These are phyloP conservation scores for Eilema griseolum DNA, from an alignment of 2,888 invertebrate genomes.

Conservation along the genomic window DNA sequence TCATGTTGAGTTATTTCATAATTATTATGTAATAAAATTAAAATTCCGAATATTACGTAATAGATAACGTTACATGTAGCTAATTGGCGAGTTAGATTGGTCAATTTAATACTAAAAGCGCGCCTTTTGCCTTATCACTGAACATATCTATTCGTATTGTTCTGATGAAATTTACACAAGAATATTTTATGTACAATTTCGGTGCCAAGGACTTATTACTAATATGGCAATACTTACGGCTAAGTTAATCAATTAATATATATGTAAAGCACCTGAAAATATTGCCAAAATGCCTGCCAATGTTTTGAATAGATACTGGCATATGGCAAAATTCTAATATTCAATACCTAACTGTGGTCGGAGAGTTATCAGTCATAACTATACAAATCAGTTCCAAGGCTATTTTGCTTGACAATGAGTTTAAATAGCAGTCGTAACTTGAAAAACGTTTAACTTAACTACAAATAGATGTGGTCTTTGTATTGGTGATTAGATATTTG, in stretches of 20 bases:
- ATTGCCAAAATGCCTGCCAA: too few species aligned
- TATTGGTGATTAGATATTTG: not conserved
- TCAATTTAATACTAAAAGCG: not conserved
- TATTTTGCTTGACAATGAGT: too few species aligned
- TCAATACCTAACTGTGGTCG: too few species aligned
- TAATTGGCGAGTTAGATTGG: not conserved
- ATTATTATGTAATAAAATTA: not conserved
- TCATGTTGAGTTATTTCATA: conserved; percentile 13
- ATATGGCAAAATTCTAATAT: too few species aligned
- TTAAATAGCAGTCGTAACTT: too few species aligned
- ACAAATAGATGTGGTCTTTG: not conserved
- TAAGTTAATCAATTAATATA: not conserved
- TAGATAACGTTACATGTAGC: not conserved
- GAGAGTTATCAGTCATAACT: too few species aligned
- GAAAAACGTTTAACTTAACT: not conserved
- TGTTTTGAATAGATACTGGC: too few species aligned
- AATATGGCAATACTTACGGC: not conserved
- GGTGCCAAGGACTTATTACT: not conserved
- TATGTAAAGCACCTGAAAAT: too few species aligned
- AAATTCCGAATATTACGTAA: not conserved
- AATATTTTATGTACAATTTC: not conserved
- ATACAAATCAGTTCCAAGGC: too few species aligned
- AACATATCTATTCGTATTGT: not conserved
- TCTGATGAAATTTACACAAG: not conserved
- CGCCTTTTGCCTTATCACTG: not conserved